Evolutionary conservation across 2,888 invertebrate species (phyloP).

Genomic region (Sabellastarte sp.): DNA sequence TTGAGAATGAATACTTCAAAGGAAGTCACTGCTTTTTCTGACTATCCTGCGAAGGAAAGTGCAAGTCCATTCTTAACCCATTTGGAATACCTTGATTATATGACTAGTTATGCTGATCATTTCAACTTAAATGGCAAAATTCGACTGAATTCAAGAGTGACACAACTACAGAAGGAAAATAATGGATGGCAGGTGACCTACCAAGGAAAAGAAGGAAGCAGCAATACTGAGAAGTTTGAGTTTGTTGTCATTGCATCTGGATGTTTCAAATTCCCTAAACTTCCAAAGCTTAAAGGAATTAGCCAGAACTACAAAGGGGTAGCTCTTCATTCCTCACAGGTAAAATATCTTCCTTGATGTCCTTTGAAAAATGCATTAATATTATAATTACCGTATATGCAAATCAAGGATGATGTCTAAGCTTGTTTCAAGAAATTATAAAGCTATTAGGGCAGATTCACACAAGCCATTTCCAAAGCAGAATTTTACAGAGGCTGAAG

Average conservation of each 20-base stretch:
- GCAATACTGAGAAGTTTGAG: background rate
- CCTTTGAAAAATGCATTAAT: too few relatives aligned
- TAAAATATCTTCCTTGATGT: too few relatives aligned
- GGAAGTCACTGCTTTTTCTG: background rate
- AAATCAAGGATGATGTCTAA: too few relatives aligned
- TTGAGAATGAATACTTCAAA: background rate
- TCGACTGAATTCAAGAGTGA: background rate
- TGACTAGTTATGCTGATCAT: background rate
- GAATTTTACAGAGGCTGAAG: too few relatives aligned
- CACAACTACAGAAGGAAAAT: background rate
- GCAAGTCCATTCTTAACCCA: background rate
- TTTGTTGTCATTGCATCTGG: background rate
- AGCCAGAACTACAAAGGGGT: background rate
- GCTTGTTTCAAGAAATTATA: too few relatives aligned
- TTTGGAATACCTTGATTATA: background rate
- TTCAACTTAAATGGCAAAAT: background rate
- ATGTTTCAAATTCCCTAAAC: background rate
- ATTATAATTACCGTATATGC: too few relatives aligned
- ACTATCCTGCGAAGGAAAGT: background rate
- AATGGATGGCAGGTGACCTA: background rate
- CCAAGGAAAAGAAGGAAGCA: background rate
- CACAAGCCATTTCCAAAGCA: too few relatives aligned
- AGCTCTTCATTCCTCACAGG: background rate
- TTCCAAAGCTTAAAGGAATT: background rate
- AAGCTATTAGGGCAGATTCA: too few relatives aligned